These are phyloP conservation scores for Suricata suricatta DNA, from an alignment of 2,113 vertebrate genomes.

Conservation along the genomic window DNA sequence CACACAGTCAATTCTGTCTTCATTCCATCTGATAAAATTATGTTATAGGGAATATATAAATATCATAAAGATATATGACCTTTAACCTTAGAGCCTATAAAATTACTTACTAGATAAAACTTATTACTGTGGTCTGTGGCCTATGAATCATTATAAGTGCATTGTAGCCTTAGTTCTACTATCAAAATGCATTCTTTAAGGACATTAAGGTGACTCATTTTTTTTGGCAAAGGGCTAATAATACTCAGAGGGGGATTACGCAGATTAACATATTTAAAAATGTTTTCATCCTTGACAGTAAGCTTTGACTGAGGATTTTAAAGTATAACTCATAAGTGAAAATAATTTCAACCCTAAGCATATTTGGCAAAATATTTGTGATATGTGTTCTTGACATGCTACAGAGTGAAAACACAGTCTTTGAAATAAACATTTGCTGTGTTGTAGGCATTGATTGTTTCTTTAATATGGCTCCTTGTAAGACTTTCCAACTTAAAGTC, in stretches of 20 bases:
- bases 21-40: not conserved
- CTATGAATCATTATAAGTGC: not conserved
- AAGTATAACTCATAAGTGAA: not conserved
- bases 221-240: not conserved
- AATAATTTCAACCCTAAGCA: not conserved
- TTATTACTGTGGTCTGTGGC: not conserved
- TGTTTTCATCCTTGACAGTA: not conserved
- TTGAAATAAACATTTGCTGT: not conserved
- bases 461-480: not conserved
- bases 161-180: not conserved
- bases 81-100: slow-evolving; percentile 43
- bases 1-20: not conserved
- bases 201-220: not conserved
- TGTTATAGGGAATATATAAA: not conserved
- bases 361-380: not conserved
- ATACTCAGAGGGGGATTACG: not conserved
- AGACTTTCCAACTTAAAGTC: slow-evolving; percentile 10
- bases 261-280: not conserved
- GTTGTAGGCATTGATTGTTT: not conserved
- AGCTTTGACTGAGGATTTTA: not conserved
- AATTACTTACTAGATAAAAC: not conserved
- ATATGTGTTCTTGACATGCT: not conserved
- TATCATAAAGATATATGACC: not conserved
- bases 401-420: not conserved
- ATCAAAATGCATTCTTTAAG: not conserved